Percentiles rank a stretch among this genome's conserved stretches.
phyloP scores from a whole-genome alignment of 1,140 invertebrate species.

The Oryzaephilus surinamensis region DNA sequence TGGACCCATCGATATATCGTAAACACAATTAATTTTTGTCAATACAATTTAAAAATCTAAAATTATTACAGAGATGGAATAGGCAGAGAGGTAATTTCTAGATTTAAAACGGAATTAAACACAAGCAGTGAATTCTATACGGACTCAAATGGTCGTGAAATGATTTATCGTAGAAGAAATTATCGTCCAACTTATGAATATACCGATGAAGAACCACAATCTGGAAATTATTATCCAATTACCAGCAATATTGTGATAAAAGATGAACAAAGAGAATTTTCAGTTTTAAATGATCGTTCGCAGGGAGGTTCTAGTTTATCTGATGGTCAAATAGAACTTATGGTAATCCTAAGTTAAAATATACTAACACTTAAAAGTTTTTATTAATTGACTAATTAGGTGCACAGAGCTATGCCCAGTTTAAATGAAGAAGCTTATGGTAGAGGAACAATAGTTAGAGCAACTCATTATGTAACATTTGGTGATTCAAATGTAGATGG shows the following conservation, averaged over 20 bases:
- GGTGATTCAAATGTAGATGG: constrained; percentile 3
- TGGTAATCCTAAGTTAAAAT: constrained; percentile 43
- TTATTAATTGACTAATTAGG: neutral
- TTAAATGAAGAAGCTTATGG: constrained; percentile 56
- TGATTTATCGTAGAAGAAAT: constrained; percentile 62
- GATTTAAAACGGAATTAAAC: constrained; percentile 53
- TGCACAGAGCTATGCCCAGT: constrained; percentile 1
- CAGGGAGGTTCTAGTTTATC: constrained; percentile 73
- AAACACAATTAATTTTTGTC: constrained; percentile 24
- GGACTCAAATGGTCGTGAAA: constrained; percentile 87
- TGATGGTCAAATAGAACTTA: constrained; percentile 65
- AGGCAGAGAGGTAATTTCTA: constrained; percentile 74
- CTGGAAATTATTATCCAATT: constrained; percentile 90
- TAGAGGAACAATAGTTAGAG: constrained; percentile 57
- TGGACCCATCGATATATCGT: constrained; percentile 80
- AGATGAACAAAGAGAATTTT: constrained; percentile 44
- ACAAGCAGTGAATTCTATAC: constrained; percentile 73
- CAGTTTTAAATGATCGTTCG: constrained; percentile 70
- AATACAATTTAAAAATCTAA: neutral
- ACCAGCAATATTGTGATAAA: constrained; percentile 67
- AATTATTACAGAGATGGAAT: constrained; percentile 48
- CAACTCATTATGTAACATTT: constrained; percentile 30
- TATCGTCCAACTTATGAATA: constrained; percentile 60
- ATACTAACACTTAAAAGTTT: neutral
- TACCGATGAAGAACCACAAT: constrained; percentile 52